These are phyloP conservation scores for Camelus dromedarius DNA, from an alignment of 2,113 vertebrate species.

Conservation along the genomic window DNA sequence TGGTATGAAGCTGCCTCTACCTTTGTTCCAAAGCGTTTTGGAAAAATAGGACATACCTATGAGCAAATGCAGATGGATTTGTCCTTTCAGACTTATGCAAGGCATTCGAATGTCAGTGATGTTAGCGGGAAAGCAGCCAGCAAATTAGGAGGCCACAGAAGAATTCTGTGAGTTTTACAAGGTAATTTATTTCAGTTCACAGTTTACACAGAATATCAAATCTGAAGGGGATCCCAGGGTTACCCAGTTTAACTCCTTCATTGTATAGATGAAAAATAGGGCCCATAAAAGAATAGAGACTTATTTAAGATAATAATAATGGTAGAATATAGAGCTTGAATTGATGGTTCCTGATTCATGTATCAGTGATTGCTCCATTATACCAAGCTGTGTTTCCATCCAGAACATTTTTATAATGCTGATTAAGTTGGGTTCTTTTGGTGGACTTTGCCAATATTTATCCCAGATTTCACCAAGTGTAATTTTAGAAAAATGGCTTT, in stretches of 20 bases:
- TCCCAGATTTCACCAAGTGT: not conserved
- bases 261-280: not conserved
- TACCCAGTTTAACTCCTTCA: not conserved
- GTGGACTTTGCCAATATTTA: not conserved
- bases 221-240: not conserved
- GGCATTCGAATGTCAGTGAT: not conserved
- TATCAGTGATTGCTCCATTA: not conserved
- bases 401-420: not conserved
- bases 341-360: not conserved
- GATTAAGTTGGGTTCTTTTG: not conserved
- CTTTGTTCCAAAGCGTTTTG: not conserved
- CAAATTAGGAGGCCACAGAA: not conserved
- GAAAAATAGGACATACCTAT: not conserved
- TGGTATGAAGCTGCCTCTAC: not conserved
- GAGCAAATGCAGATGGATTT: not conserved
- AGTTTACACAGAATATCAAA: not conserved
- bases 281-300: not conserved
- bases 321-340: not conserved
- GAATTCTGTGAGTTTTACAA: constrained; percentile 17
- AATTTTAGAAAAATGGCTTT: not conserved
- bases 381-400: not conserved
- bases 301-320: not conserved
- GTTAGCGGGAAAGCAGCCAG: not conserved
- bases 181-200: constrained; percentile 45
- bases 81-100: not conserved